Base-by-base conservation (phyloP, 2,113 vertebrate genomes). In the Lichenostomus cassidix region DNA sequence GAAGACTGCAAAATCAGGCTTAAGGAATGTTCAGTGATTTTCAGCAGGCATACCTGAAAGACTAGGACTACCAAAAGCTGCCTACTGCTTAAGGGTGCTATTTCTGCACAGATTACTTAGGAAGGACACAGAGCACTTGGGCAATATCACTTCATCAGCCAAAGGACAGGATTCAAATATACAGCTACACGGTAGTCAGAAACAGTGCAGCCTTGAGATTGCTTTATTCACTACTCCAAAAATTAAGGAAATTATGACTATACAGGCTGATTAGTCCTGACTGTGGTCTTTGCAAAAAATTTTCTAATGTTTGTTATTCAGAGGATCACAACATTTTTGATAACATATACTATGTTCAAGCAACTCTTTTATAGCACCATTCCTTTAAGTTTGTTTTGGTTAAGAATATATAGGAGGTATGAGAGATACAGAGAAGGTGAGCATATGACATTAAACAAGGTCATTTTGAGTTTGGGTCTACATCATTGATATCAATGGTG, bases 321-420 rank as follows among this genome's bases (percentile, higher is more conserved):
- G 67, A 85, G 15, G 13, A 79, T 58, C 65, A 47, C 68, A 56
- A 4, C 44, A n/a, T 70, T 58, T 77, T 31, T 56, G 37, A 75
- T 39, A 19, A 29, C 0, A 0, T 42, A 42, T 3, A 10, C 50
- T 41, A 20, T 1, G 1, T 90, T 47, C 69, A 62, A 37, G 47
- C 28, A 85, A 67, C 14, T 78, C 9, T 47, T 27, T 65, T 65
- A 44, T 9, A 77, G 3, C 31, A 58, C 12, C 15, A 37, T 53
- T 58, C 65, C 60, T 53, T 84, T 60, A 62, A 69, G 49, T 81
- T 53, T 70, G 5, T 41, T 70, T 81, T 65, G 52, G 28, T 37
- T 49, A 98, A 98, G 97, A 98, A 35, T 98, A 97, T 87, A 29
- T 47, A 33, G 97, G 97, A 94, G 89, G 96, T 46, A 46, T 52